Evolutionary conservation across 2,113 vertebrate genomes (phyloP).

Genomic region (Arothron firmamentum): DNA sequence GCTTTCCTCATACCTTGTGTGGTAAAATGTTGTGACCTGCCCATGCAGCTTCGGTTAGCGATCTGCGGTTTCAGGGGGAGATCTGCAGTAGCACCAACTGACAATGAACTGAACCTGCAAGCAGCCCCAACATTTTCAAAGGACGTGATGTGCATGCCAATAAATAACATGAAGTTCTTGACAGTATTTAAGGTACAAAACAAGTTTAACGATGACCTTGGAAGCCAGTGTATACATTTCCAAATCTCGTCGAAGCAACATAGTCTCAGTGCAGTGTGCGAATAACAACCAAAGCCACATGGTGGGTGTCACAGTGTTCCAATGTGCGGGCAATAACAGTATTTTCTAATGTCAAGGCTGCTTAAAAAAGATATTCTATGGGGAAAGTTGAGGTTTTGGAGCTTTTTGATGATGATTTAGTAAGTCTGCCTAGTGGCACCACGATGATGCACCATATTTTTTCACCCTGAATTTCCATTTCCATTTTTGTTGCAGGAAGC

Average conservation of each 20-base stretch:
- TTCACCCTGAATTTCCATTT: no score
- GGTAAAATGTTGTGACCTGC: slow-evolving; percentile 44
- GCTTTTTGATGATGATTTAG: not conserved
- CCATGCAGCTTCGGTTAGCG: slow-evolving; percentile 15
- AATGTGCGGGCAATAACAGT: slow-evolving; percentile 15
- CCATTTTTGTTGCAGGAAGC: not conserved
- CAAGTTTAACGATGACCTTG: no score
- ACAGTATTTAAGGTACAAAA: no score
- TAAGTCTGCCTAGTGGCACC: not conserved
- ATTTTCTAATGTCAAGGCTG: slow-evolving; percentile 5
- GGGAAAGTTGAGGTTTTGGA: slow-evolving; percentile 2
- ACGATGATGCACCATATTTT: not conserved
- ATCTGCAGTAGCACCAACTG: not conserved
- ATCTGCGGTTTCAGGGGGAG: slow-evolving; percentile 14
- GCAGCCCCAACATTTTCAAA: no score
- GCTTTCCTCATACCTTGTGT: slow-evolving; percentile 43
- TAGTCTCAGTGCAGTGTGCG: slow-evolving; percentile 28
- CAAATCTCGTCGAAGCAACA: slow-evolving; percentile 3
- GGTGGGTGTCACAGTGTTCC: slow-evolving; percentile 2
- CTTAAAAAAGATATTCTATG: not conserved
- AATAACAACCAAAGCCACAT: slow-evolving; percentile 13
- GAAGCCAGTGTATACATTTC: not conserved
- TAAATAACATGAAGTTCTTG: no score
- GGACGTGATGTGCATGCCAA: no score
- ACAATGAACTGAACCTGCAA: no score